Conservation (phyloP, 2,888 invertebrate genomes). For the Formica aserva region DNA sequence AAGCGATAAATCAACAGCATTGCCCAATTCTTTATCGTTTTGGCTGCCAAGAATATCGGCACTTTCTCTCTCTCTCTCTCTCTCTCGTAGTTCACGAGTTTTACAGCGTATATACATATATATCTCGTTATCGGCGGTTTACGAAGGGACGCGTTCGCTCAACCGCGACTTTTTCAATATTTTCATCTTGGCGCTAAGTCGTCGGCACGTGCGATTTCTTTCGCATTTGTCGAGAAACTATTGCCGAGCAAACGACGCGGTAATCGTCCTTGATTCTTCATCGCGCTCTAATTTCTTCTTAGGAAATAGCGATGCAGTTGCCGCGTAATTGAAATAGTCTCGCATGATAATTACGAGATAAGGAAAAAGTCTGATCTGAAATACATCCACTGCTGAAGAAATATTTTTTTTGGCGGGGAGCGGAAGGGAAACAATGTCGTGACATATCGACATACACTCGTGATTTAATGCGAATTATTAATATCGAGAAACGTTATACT, state of each 20-base stretch:
- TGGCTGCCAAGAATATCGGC: constrained; percentile 58
- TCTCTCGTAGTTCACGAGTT: neutral
- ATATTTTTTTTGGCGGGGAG: neutral
- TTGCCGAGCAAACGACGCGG: neutral
- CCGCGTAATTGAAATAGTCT: constrained; percentile 2
- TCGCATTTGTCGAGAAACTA: neutral
- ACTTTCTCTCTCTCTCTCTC: constrained; percentile 39
- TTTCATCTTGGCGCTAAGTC: constrained; percentile 64
- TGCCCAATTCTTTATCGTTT: constrained; percentile 63
- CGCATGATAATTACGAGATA: neutral
- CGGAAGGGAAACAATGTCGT: neutral
- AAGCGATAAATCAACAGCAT: constrained; percentile 71
- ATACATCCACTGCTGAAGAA: neutral
- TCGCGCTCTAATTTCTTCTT: neutral
- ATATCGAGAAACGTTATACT: constrained; percentile 14
- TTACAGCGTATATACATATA: constrained; percentile 47
- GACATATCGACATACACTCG: neutral
- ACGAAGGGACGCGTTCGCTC: constrained; percentile 58
- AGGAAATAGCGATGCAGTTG: neutral
- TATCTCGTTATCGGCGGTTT: constrained; percentile 69
- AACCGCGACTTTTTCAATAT: constrained; percentile 76
- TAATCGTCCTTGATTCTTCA: constrained; percentile 25
- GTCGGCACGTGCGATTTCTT: constrained; percentile 38
- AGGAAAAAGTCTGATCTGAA: neutral
- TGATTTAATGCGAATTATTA: constrained; percentile 26